Evolutionary conservation across 2,888 invertebrate species (phyloP).

Genomic region (Coleophora deauratella): DNA sequence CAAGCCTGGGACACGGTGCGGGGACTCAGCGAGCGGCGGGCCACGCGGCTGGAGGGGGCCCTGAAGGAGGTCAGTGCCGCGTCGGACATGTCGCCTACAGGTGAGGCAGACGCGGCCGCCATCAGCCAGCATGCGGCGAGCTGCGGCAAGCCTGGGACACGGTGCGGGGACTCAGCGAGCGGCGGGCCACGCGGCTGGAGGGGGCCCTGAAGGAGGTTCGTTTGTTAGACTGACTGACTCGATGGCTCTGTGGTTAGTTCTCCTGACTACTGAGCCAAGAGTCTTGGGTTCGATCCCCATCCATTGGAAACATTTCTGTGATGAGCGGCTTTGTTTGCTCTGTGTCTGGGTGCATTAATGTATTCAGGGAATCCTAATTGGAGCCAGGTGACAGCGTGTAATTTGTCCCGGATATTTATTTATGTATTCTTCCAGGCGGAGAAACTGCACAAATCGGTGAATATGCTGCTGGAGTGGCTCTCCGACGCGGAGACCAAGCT

Average conservation of each 20-base stretch:
- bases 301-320: too few species aligned
- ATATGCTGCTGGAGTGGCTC: slow-evolving; percentile 95
- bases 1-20: slow-evolving; percentile 90
- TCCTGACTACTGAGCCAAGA: too few species aligned
- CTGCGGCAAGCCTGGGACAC: slow-evolving; percentile 89
- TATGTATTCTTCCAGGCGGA: slow-evolving; percentile 87
- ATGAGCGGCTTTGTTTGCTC: too few species aligned
- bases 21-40: slow-evolving; percentile 82
- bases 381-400: too few species aligned
- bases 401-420: too few species aligned
- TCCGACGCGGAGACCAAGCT: slow-evolving; percentile 96
- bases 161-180: slow-evolving; percentile 83
- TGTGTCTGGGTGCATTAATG: too few species aligned
- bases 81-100: slow-evolving; percentile 14
- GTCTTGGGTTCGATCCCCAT: too few species aligned
- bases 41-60: slow-evolving; percentile 86
- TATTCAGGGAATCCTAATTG: too few species aligned
- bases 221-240: too few species aligned
- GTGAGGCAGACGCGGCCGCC: slow-evolving; percentile 51
- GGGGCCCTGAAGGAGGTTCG: slow-evolving; percentile 89
- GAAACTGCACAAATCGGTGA: slow-evolving; percentile 93
- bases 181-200: slow-evolving; percentile 84
- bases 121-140: slow-evolving; percentile 86
- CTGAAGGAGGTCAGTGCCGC: slow-evolving; percentile 88
- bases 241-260: too few species aligned